Evolutionary conservation across 2,113 vertebrate genomes (phyloP), one percentile per base, ranked within the genome.

Genomic region (Clupea harengus): DNA sequence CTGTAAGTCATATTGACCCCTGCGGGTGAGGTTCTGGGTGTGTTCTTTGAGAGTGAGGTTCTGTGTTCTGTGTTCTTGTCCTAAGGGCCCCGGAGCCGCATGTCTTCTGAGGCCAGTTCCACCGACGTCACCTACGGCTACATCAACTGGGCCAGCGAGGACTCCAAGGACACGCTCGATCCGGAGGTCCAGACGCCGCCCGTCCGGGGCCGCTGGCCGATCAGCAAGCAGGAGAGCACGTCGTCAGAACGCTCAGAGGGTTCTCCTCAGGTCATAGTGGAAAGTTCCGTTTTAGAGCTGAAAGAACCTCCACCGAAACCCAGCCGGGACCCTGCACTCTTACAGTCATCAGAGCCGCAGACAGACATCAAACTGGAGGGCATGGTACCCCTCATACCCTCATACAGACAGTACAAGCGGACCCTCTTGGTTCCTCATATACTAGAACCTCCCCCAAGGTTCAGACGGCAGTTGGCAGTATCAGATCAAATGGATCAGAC

Each of bases 61-160:
- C 7, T 64, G 60, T 64, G 47, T 49, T 49, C 4, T 60, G 54
- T 52, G 25, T 28, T 25, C 25, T 25, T 28, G 10, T 78, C 28
- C 3, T 6, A 28, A 78, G 72, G 72, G 11, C 72, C 25, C 28
- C 28, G 95, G 81, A 94, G 94, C 82, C 94, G 94, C 81, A 90
- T 98, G 95, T 96, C 97, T 2, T 96, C 96, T 89, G 95, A 87
- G 17, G 92, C 92, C 54, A 88, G 89, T 57, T 84, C 86, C 39
- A 81, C 46, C n/a, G 67, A 84, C 17, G 32, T 10, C 4, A 20
- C 11, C n/a, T 45, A 84, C 10, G 80, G 95, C 49, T 96, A 96
- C 93, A 96, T 96, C 92, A 96, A 93, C 85, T 96, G 95, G 15
- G 91, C 95, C 91, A 91, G 95, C 82, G 95, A 95, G 86, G 72